A percentile compares a stretch with the other conserved stretches of the same genome.
Conservation (phyloP, 2,888 invertebrate species). For the Phyto melanocephala region DNA sequence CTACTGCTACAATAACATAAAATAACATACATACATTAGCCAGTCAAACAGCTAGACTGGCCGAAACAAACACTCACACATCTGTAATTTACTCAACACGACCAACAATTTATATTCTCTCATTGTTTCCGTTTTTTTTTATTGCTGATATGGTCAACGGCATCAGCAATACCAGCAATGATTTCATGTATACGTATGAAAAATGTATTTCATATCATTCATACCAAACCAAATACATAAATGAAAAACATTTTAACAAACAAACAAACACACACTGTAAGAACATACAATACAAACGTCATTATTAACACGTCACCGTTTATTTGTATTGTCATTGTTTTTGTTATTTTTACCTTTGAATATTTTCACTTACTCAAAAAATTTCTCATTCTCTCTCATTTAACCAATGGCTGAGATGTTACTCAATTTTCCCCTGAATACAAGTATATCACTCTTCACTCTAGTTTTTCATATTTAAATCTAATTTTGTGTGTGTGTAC, state of each 20-base stretch:
- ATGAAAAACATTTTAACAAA: neutral
- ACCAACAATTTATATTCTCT: slow-evolving; percentile 10
- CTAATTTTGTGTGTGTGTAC: neutral
- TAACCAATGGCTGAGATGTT: slow-evolving; percentile 55
- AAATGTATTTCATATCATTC: neutral
- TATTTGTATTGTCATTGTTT: neutral
- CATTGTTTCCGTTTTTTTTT: slow-evolving; percentile 48
- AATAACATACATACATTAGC: slow-evolving; percentile 21
- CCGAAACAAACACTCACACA: neutral
- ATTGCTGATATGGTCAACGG: slow-evolving; percentile 53
- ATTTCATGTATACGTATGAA: neutral
- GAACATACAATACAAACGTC: slow-evolving; percentile 45
- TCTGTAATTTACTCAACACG: slow-evolving; percentile 17
- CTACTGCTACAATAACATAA: neutral
- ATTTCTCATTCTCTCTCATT: slow-evolving; percentile 10
- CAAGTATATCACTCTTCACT: neutral
- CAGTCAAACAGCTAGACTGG: slow-evolving; percentile 16
- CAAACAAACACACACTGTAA: neutral
- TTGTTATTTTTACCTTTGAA: neutral
- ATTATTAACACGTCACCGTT: slow-evolving; percentile 53
- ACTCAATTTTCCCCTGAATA: slow-evolving; percentile 60
- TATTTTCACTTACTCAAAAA: slow-evolving; percentile 4
- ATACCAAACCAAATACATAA: neutral
- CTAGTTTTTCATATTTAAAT: neutral
- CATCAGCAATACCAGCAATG: slow-evolving; percentile 42